These are phyloP conservation scores for Drosophila mimica DNA, from an alignment of 2,888 invertebrate genomes.

Conservation along the genomic window DNA sequence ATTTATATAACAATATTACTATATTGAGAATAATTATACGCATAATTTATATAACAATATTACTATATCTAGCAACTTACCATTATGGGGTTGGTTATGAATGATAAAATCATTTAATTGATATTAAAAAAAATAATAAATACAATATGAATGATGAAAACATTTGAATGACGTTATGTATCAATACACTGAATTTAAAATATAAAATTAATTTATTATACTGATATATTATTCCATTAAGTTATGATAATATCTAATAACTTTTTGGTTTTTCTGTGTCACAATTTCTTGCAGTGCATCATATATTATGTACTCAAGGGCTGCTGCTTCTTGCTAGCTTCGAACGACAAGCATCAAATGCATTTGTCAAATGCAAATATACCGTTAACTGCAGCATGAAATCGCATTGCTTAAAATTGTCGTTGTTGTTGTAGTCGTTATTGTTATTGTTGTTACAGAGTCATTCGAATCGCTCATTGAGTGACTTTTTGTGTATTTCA, in stretches of 20 bases:
- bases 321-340: conserved; percentile 15
- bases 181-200: neutral
- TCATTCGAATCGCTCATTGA: conserved; percentile 17
- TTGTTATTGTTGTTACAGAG: conserved; percentile 3
- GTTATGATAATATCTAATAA: neutral
- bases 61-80: no score
- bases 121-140: neutral
- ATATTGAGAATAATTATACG: no score
- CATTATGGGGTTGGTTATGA: no score
- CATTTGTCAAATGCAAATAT: conserved; percentile 38
- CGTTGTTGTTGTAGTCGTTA: neutral
- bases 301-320: conserved; percentile 8
- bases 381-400: conserved; percentile 34
- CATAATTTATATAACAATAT: no score
- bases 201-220: neutral
- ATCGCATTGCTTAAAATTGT: conserved; percentile 7
- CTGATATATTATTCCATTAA: neutral
- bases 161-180: neutral
- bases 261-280: neutral
- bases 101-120: neutral
- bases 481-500: neutral
- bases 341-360: conserved; percentile 13
- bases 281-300: conserved; percentile 34
- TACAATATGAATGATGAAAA: neutral
- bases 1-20: no score